Base-by-base conservation (phyloP, 2,113 vertebrate genomes). In the Pteruthius melanotis region DNA sequence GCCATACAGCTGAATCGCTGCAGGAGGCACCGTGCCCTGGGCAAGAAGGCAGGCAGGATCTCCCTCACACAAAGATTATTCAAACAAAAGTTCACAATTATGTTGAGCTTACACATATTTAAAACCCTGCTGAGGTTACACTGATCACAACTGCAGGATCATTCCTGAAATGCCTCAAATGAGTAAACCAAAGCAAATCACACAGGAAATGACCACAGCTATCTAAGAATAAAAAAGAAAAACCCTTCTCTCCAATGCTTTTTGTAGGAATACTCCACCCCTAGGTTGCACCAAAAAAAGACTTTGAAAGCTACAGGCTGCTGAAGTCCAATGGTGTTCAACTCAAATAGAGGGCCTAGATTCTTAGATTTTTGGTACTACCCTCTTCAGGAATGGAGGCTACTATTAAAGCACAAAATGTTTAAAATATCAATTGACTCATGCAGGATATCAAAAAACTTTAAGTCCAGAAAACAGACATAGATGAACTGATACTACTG, bases 131-230 rank as follows among this genome's bases (percentile, higher is more conserved):
- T 95, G 96, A 91, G 95, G 89, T 83, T 94, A 95, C 75, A 42
- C 56, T 52, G 95, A 95, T 90, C 93, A 56, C 68, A 89, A 95
- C 87, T 80, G 65, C 79, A 68, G 65, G 84, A 95, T 94, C 96
- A 97, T 97, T 97, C 97, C 91, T 96, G 94, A 95, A 96, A 97
- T 97, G 93, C 94, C 69, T 95, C 87, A 84, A 70, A 84, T 0
- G 0, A 94, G 81, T 53, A 93, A 93, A 95, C 49, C 71, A 83
- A 91, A 94, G 85, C 88, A 95, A 85, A 87, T 45, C 56, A 82
- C 2, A 4, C 57, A 88, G 86, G 75, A 95, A 86, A 91, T 40
- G 12, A 59, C 42, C 60, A 35, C 61, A 95, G 70, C 83, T 90
- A 71, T 82, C 79, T 69, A 94, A 91, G 87, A 94, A 92, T 24